Evolutionary conservation across 2,888 invertebrate genomes (phyloP).

Genomic region (Drosophila diplacantha): DNA sequence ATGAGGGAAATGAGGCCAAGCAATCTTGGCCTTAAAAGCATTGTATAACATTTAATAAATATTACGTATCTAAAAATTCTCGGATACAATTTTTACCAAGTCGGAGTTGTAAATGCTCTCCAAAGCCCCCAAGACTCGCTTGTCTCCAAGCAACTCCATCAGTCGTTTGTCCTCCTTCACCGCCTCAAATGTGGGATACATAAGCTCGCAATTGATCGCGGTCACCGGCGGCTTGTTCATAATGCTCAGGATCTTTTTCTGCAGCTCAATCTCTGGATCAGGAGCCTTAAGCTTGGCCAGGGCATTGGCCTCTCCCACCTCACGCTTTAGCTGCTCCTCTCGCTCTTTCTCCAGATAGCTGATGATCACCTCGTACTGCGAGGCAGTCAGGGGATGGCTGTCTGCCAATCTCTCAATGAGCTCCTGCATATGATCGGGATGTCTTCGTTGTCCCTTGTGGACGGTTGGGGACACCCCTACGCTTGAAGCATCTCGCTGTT

Average conservation of each 20-base stretch:
- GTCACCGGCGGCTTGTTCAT: slow-evolving; percentile 77
- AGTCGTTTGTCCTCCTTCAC: slow-evolving; percentile 77
- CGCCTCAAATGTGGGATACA: slow-evolving; percentile 71
- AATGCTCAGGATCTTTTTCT: slow-evolving; percentile 77
- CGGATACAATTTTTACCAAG: slow-evolving; percentile 62
- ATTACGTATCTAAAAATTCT: slow-evolving; percentile 60
- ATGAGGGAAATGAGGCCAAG: slow-evolving; percentile 84
- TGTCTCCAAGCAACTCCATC: slow-evolving; percentile 84
- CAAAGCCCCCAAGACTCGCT: slow-evolving; percentile 87
- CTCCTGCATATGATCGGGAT: slow-evolving; percentile 83
- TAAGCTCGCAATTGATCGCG: slow-evolving; percentile 64
- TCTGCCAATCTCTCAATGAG: slow-evolving; percentile 89
- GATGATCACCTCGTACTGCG: slow-evolving; percentile 88
- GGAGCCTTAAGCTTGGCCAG: slow-evolving; percentile 66
- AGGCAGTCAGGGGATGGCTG: slow-evolving; percentile 86
- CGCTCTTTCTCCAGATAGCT: slow-evolving; percentile 85
- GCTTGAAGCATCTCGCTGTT: slow-evolving; percentile 77
- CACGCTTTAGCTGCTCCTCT: slow-evolving; percentile 85
- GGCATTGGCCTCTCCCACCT: slow-evolving; percentile 83
- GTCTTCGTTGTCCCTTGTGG: slow-evolving; percentile 78
- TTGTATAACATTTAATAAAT: slow-evolving; percentile 22
- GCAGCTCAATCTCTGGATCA: slow-evolving; percentile 77
- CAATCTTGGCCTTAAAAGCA: slow-evolving; percentile 80
- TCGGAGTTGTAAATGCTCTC: slow-evolving; percentile 82
- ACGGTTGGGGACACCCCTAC: not conserved